phyloP scores from a whole-genome alignment of 2,888 invertebrate genomes.

The Pollenia angustigena region DNA sequence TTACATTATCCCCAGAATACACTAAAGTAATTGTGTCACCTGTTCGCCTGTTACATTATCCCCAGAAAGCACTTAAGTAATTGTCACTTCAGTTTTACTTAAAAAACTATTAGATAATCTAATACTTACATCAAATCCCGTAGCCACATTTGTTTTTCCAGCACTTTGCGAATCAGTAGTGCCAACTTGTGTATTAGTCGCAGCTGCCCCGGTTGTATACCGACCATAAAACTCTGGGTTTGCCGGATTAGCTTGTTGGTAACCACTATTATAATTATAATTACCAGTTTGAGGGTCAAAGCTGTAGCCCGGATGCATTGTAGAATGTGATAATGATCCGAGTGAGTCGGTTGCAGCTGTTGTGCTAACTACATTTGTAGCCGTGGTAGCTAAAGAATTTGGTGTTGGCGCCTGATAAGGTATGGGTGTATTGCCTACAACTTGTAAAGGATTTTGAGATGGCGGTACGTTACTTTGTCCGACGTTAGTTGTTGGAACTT shows the following conservation, averaged over 20 bases:
- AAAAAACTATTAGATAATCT: not conserved
- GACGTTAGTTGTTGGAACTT: not conserved
- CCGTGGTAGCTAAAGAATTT: not conserved
- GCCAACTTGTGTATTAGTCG: conserved; percentile 77
- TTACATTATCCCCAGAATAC: no score
- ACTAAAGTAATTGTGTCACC: no score
- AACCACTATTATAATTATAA: conserved; percentile 88
- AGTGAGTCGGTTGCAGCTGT: conserved; percentile 41
- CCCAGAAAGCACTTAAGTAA: no score
- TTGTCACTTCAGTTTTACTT: no score
- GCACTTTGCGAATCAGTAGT: conserved; percentile 82
- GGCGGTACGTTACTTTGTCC: conserved; percentile 74
- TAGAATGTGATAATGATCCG: conserved; percentile 61
- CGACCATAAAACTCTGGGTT: conserved; percentile 78
- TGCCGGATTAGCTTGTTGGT: conserved; percentile 82
- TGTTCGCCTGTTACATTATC: no score
- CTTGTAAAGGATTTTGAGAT: conserved; percentile 50
- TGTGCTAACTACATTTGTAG: conserved; percentile 35
- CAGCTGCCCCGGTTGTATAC: conserved; percentile 78
- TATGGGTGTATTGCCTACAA: conserved; percentile 13
- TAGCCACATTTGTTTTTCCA: conserved; percentile 79
- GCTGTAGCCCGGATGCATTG: conserved; percentile 87
- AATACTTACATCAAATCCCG: conserved; percentile 81
- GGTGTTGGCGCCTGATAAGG: conserved; percentile 18
- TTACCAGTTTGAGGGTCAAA: conserved; percentile 86